phyloP scores from a whole-genome alignment of 2,113 vertebrate genomes.

The Oophaga pumilio region DNA sequence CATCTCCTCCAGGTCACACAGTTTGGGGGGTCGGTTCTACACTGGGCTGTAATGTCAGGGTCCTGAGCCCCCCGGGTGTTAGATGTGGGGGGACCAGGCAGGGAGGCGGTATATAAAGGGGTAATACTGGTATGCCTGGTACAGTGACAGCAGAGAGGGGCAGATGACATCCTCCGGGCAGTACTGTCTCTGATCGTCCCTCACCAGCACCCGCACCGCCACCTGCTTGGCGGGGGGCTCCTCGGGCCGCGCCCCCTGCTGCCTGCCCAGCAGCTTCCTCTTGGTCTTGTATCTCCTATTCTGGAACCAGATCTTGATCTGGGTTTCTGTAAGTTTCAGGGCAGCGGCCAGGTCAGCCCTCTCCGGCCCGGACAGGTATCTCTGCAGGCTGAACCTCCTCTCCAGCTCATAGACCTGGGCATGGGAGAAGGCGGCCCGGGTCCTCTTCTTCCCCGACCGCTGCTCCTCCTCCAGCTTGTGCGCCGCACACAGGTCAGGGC shows the following conservation, averaged over 20 bases:
- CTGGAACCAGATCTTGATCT: slow-evolving; percentile 84
- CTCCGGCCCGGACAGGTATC: slow-evolving; percentile 77
- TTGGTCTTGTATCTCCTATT: slow-evolving; percentile 83
- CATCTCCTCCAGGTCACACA: neutral
- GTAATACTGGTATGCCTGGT: slow-evolving; percentile 70
- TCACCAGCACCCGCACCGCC: slow-evolving; percentile 75
- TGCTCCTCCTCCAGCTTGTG: slow-evolving; percentile 52
- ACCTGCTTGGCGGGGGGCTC: slow-evolving; percentile 68
- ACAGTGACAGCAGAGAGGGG: slow-evolving; percentile 65
- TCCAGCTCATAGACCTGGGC: slow-evolving; percentile 78
- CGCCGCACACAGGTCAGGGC: neutral
- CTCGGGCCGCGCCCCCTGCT: slow-evolving; percentile 58
- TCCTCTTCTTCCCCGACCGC: slow-evolving; percentile 72
- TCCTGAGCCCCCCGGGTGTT: neutral
- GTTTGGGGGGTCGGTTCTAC: neutral
- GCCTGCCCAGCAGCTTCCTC: slow-evolving; percentile 69
- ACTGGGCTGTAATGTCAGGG: neutral
- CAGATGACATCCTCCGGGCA: slow-evolving; percentile 59
- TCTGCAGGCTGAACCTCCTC: slow-evolving; percentile 74
- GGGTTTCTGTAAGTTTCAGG: slow-evolving; percentile 79
- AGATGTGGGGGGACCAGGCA: slow-evolving; percentile 64
- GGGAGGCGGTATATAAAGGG: slow-evolving; percentile 72
- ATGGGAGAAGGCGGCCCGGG: slow-evolving; percentile 79
- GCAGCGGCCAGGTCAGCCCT: slow-evolving; percentile 72
- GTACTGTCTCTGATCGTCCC: slow-evolving; percentile 70